Base-by-base conservation (phyloP, 2,113 vertebrate genomes). In the Bambusicola thoracicus region DNA sequence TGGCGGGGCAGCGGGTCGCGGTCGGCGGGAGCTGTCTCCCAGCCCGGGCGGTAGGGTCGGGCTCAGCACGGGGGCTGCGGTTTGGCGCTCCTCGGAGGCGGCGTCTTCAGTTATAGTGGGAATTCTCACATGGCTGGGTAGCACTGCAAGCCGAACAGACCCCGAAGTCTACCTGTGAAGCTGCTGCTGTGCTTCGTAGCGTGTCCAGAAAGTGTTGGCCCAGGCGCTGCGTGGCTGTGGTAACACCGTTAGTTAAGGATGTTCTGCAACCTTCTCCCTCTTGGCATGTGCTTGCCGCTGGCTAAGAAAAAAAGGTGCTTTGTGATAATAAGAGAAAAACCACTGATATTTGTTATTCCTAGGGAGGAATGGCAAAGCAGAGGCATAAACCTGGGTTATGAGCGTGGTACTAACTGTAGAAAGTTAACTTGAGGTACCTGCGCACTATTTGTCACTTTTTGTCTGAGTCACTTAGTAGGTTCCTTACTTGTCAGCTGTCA, bases 61-160 rank as follows among this genome's bases (percentile, higher is more conserved):
- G 30, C 61, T 36, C n/a, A 9, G 8, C 24, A 20, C 9, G 5
- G 2, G 2, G 34, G 13, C 20, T 69, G 10, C 6, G 4, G 0
- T 8, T 36, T 15, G 19, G 15, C 11, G 0, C 17, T 53, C 6
- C 12, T 44, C 25, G 22, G n/a, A 21, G 36, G 6, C 1, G 25
- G 4, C 8, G 74, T 15, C 74, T 40, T 49, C 40, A 11, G 53
- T 40, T 0, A 8, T 13, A 7, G 25, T 6, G 6, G 3, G 55
- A 30, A 49, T 43, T 81, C 20, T 24, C 11, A 4, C 10, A 10
- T 15, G 70, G 30, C 17, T 53, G 5, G 0, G 27, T 3, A 27
- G 5, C 22, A 0, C 75, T 25, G 15, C 1, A 46, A 53, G 40
- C 38, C 16, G 41, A 46, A 41, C 51, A 2, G 46, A 30, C 12